These are phyloP conservation scores for Pilophorus perplexus DNA, from an alignment of 2,888 invertebrate species.

Conservation along the genomic window DNA sequence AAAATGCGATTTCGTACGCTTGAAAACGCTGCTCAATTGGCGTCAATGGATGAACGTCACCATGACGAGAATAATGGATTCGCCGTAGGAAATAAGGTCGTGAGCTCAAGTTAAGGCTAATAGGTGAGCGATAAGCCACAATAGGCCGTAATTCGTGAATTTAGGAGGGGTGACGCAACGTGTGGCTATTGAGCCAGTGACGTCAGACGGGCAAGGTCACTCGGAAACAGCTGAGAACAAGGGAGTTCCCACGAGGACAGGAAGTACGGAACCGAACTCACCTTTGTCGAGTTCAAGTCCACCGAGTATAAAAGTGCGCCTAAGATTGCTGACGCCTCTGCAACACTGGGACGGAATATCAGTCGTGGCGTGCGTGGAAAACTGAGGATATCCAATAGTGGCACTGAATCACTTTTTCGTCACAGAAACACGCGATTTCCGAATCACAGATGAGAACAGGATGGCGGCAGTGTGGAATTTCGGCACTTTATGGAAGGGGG, in stretches of 20 bases:
- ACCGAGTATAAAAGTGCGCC: not conserved
- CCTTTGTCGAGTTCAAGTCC: not conserved
- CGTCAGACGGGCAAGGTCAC: slow-evolving; percentile 37
- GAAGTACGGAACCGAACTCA: slow-evolving; percentile 7
- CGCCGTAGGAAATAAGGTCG: too few species aligned
- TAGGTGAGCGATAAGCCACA: too few species aligned
- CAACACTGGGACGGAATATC: not conserved
- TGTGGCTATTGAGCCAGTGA: slow-evolving; percentile 39
- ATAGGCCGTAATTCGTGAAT: too few species aligned
- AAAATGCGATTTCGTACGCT: too few species aligned
- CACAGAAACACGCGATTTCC: slow-evolving; percentile 16
- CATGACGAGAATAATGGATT: too few species aligned
- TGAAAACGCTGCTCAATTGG: not conserved
- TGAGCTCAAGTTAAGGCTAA: too few species aligned
- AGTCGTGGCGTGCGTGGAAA: not conserved
- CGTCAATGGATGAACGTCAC: too few species aligned
- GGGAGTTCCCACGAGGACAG: slow-evolving; percentile 41
- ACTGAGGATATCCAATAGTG: slow-evolving; percentile 11
- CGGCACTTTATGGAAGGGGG: not conserved
- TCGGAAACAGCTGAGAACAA: slow-evolving; percentile 35
- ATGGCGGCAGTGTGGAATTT: not conserved
- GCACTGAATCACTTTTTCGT: slow-evolving; percentile 12
- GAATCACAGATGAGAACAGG: not conserved
- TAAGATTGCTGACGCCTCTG: not conserved
- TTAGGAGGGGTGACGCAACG: slow-evolving; percentile 40